Conservation (phyloP, 1,140 invertebrate genomes). For the Coptotermes formosanus region DNA sequence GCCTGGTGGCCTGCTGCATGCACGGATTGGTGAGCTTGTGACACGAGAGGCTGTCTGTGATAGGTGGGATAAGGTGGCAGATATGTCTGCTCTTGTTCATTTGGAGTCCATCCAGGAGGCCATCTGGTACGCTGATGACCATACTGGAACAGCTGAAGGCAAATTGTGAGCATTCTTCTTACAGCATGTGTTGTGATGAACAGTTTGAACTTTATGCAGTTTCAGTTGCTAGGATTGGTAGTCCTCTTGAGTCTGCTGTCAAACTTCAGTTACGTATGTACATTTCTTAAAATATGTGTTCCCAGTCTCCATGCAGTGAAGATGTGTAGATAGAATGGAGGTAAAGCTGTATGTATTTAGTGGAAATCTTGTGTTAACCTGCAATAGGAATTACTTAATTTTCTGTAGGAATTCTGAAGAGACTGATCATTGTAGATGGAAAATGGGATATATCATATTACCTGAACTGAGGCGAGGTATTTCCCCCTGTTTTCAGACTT, state of each 20-base stretch:
- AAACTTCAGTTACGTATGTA: background rate
- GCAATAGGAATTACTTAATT: no score
- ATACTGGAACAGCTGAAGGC: constrained; percentile 47
- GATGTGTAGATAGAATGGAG: no score
- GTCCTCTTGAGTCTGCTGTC: background rate
- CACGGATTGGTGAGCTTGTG: constrained; percentile 56
- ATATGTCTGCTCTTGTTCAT: constrained; percentile 71
- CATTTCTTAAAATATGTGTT: background rate
- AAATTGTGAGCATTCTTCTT: constrained; percentile 27
- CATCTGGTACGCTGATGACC: constrained; percentile 59
- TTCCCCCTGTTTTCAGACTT: no score
- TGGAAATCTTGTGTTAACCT: no score
- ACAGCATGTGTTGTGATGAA: background rate
- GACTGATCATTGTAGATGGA: no score
- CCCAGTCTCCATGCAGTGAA: no score
- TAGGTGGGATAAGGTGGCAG: constrained; percentile 80
- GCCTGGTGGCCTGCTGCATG: constrained; percentile 63
- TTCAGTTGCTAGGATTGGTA: background rate
- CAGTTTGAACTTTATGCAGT: background rate
- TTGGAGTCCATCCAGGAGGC: constrained; percentile 62
- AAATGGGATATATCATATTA: no score
- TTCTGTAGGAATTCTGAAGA: no score
- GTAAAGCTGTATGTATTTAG: no score
- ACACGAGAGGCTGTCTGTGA: constrained; percentile 76
- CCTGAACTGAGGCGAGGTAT: no score